Base-by-base conservation (phyloP, 2,888 invertebrate species). In the Plagodis dolabraria region DNA sequence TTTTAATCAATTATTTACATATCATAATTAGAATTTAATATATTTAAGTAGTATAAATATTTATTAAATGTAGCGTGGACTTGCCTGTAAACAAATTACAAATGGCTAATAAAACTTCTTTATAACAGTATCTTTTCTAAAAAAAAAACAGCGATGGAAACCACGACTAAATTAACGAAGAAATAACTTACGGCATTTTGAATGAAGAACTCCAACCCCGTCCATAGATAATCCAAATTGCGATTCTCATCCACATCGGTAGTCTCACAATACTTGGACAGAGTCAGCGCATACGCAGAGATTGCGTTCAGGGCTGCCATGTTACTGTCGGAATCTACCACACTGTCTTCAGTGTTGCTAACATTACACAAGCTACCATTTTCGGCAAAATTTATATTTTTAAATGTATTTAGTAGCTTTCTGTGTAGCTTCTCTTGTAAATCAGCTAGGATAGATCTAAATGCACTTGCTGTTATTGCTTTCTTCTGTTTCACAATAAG, bases 401-500 rank as follows among this genome's bases (percentile, higher is more conserved):
- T 87, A 51, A 92, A 89, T 0, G 85, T 81, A 52, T 89, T 77
- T 7, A 92, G 65, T 67, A 92, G 74, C 0, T 77, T 71, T 52
- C 77, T 80, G 57, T 91, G 87, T 47, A 92, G 64, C 68, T 88
- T 86, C 57, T 92, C 92, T 77, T 92, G 92, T 63, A 91, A 64
- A 60, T 87, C 83, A 0, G 91, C 87, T 67, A 92, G 73, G 57
- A 91, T 87, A 0, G 91, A 86, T 68, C 91, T 78, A 40, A 77
- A 85, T 0, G 83, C 83, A 44, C 90, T 86, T 0, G 81, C 74
- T 0, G 88, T 89, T 40, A 89, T 85, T 0, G 80, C 76, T 70
- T 85, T 85, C 61, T 86, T 90, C 60, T 92, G 89, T 72, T 87
- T 92, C 0, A 87, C 84, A 55, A 92, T 85, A 12, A 88, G 73